Conservation (phyloP, 1,140 invertebrate genomes). For the Varroa destructor region DNA sequence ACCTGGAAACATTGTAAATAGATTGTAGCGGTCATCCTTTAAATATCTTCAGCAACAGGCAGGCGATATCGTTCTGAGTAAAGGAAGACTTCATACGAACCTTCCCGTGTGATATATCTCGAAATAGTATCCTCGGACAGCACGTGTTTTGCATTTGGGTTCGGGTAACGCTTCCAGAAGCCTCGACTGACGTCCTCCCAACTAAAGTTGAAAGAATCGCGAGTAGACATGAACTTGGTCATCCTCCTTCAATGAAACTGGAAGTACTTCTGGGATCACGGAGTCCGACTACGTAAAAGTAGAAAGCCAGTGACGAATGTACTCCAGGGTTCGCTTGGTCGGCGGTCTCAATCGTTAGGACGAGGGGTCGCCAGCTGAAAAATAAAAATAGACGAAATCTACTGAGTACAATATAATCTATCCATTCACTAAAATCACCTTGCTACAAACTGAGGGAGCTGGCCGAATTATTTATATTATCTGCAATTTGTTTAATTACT, state of each 20-base stretch:
- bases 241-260: not conserved
- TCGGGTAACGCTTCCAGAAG: slow-evolving; percentile 11
- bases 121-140: not conserved
- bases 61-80: not conserved
- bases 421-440: too few species aligned
- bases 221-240: slow-evolving; percentile 7
- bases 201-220: slow-evolving; percentile 1
- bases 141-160: not conserved
- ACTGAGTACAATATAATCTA: too few species aligned
- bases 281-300: too few species aligned
- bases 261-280: too few species aligned
- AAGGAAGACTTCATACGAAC: not conserved
- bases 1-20: not conserved
- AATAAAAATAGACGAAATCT: too few species aligned
- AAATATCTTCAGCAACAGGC: not conserved
- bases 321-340: too few species aligned
- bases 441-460: too few species aligned
- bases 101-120: not conserved
- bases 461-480: too few species aligned
- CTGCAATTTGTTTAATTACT: too few species aligned
- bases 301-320: too few species aligned
- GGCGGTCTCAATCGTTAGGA: too few species aligned
- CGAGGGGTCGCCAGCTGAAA: too few species aligned
- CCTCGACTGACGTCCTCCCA: slow-evolving; percentile 1
- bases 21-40: not conserved